Conservation (phyloP, 2,888 invertebrate species). For the Phortica magna region DNA sequence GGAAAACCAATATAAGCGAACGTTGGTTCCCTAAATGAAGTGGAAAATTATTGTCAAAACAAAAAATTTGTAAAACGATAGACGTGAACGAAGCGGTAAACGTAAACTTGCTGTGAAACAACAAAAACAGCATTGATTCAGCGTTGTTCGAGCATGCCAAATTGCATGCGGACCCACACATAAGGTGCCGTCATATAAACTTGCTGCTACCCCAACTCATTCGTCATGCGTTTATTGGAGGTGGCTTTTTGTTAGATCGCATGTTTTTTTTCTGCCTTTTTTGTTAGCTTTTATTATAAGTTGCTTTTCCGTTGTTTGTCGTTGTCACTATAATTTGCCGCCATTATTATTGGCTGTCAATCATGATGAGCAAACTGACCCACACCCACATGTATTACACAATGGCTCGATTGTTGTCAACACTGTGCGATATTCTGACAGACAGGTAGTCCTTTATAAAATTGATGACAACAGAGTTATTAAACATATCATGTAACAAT, state of each 20-base stretch:
- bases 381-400: not conserved
- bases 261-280: conserved; percentile 14
- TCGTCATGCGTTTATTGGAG: too few relatives aligned
- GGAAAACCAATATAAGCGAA: not conserved
- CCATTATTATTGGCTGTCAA: conserved; percentile 54
- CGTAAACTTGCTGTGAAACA: not conserved
- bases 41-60: conserved; percentile 65
- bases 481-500: too few relatives aligned
- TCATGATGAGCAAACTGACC: conserved; percentile 37
- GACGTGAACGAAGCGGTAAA: too few relatives aligned
- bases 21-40: conserved; percentile 56
- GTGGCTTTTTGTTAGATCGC: conserved; percentile 12
- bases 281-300: not conserved
- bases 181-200: too few relatives aligned
- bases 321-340: conserved; percentile 53
- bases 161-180: too few relatives aligned
- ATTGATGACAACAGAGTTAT: too few relatives aligned
- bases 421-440: too few relatives aligned
- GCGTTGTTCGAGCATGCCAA: not conserved
- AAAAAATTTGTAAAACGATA: conserved; percentile 35
- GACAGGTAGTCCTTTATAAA: too few relatives aligned
- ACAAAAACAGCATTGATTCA: conserved; percentile 23
- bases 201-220: too few relatives aligned
- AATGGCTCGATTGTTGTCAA: too few relatives aligned
- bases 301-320: conserved; percentile 41